Conservation (phyloP, 2,113 vertebrate species). For the Todiramphus chloris region DNA sequence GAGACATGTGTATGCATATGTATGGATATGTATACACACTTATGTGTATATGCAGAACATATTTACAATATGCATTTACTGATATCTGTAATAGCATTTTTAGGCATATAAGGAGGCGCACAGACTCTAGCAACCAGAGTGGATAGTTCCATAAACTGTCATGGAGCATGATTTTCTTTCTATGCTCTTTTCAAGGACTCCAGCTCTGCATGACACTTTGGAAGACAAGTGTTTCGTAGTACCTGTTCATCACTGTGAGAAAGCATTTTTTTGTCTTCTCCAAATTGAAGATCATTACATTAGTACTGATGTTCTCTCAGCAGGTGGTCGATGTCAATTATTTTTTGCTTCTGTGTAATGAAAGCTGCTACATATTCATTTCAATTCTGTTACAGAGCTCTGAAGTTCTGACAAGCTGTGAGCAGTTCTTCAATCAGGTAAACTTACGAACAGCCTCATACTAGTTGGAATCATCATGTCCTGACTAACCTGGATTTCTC, state of each 20-base stretch:
- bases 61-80: background rate
- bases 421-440: slow-evolving; percentile 64
- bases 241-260: slow-evolving; percentile 22
- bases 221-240: background rate
- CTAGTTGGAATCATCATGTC: slow-evolving; percentile 56
- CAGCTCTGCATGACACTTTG: background rate
- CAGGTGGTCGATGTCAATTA: slow-evolving; percentile 63
- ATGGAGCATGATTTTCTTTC: background rate
- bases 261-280: slow-evolving; percentile 22
- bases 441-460: slow-evolving; percentile 54
- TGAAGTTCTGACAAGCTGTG: slow-evolving; percentile 65
- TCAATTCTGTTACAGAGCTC: slow-evolving; percentile 67
- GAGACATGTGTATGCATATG: background rate
- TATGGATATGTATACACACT: background rate
- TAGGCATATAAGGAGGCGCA: background rate
- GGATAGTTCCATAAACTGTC: background rate
- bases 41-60: background rate
- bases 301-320: slow-evolving; percentile 53
- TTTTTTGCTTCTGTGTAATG: slow-evolving; percentile 62
- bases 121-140: background rate
- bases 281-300: slow-evolving; percentile 53
- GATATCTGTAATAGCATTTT: background rate
- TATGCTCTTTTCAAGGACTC: background rate
- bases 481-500: slow-evolving; percentile 61
- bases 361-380: slow-evolving; percentile 64